These are phyloP conservation scores for Ormyrus pomaceus DNA, from an alignment of 2,888 invertebrate species.

Conservation along the genomic window DNA sequence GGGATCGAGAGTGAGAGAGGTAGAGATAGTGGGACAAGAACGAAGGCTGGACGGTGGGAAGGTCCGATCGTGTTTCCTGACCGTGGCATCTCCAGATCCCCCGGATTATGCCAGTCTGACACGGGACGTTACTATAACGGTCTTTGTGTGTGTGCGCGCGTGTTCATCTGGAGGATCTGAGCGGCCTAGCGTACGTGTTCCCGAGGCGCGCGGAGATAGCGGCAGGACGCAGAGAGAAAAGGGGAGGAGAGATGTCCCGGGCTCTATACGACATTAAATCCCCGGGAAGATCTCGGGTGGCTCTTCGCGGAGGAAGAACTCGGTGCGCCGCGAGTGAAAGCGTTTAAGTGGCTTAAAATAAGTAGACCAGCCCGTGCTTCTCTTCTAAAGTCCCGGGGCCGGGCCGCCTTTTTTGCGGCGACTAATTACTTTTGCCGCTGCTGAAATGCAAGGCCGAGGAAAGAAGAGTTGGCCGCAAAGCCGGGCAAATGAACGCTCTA, in stretches of 20 bases:
- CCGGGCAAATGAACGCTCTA: too few relatives aligned
- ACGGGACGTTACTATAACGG: conserved; percentile 64
- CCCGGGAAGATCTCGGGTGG: conserved; percentile 42
- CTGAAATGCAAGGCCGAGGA: conserved; percentile 28
- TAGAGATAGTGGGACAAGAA: conserved; percentile 41
- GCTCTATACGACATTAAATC: conserved; percentile 65
- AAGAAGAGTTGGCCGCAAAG: too few relatives aligned
- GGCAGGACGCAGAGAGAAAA: not conserved
- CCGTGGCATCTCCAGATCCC: conserved; percentile 68
- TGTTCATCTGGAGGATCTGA: not conserved
- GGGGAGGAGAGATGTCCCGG: not conserved
- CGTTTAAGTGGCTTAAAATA: conserved; percentile 66
- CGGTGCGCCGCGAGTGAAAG: conserved; percentile 52
- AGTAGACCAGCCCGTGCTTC: conserved; percentile 56
- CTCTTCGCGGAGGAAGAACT: conserved; percentile 17
- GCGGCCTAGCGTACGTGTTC: conserved; percentile 18
- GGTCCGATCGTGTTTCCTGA: conserved; percentile 71
- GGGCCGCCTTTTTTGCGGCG: conserved; percentile 44
- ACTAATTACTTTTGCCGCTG: conserved; percentile 58
- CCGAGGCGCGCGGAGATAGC: not conserved
- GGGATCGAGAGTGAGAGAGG: conserved; percentile 7
- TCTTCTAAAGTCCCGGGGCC: too few relatives aligned
- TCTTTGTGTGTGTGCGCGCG: not conserved
- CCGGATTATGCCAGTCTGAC: conserved; percentile 70
- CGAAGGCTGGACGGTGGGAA: conserved; percentile 52